Percentiles rank a stretch among this genome's conserved stretches.
phyloP scores from a whole-genome alignment of 2,113 vertebrate species.

The Herpailurus yagouaroundi region DNA sequence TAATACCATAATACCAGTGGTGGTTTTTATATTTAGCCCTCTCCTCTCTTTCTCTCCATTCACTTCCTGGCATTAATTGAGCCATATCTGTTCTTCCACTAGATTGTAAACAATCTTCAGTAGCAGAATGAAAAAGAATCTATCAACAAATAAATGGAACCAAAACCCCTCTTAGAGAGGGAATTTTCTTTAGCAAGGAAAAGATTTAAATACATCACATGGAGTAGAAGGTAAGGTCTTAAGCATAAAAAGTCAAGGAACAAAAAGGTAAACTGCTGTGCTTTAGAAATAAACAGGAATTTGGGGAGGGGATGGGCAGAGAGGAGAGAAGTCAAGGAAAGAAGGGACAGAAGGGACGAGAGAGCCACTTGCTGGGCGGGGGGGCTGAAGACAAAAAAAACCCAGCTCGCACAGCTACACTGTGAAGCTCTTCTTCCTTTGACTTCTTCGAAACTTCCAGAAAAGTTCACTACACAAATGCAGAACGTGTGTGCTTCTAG shows the following conservation, averaged over 20 bases:
- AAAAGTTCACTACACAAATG: not conserved
- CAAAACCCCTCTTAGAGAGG: not conserved
- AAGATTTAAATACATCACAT: not conserved
- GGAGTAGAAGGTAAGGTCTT: not conserved
- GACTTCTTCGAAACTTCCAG: not conserved
- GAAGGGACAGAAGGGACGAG: not conserved
- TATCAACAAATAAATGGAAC: conserved; percentile 1
- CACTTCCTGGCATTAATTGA: conserved; percentile 34
- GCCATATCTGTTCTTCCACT: not conserved
- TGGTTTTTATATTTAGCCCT: conserved; percentile 38
- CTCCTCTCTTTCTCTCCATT: not conserved
- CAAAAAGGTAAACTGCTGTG: not conserved
- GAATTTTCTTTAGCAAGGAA: conserved; percentile 13
- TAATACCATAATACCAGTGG: not conserved
- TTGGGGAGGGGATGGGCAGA: not conserved
- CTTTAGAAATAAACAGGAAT: not conserved
- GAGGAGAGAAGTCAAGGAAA: not conserved
- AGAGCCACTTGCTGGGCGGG: not conserved
- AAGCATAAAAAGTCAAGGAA: not conserved
- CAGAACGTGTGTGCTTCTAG: not conserved
- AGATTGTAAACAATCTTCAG: not conserved
- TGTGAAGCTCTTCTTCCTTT: not conserved
- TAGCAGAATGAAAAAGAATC: not conserved
- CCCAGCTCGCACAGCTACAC: not conserved
- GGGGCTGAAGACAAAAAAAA: not conserved